A percentile compares a stretch with the other conserved stretches of the same genome.
These are phyloP conservation scores for Napeogenes inachia DNA, from an alignment of 2,888 invertebrate species.

Conservation along the genomic window DNA sequence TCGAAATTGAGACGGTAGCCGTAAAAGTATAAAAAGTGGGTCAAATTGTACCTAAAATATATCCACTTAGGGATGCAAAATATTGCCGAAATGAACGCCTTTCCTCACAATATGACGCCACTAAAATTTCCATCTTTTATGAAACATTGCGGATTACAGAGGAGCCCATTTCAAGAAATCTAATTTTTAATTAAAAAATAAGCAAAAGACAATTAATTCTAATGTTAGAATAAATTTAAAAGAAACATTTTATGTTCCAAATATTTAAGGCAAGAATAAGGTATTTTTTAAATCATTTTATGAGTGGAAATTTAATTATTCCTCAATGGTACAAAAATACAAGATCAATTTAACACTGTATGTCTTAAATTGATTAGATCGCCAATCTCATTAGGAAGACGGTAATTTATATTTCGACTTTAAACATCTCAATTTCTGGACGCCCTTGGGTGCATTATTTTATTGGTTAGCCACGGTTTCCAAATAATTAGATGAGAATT, in stretches of 20 bases:
- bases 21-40: conserved; percentile 39
- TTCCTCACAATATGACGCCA: conserved; percentile 73
- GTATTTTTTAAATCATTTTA: conserved; percentile 60
- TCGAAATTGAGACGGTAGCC: conserved; percentile 26
- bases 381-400: conserved; percentile 21
- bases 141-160: conserved; percentile 70
- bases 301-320: conserved; percentile 59
- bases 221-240: conserved; percentile 38
- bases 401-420: conserved; percentile 45
- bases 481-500: conserved; percentile 70
- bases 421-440: conserved; percentile 58
- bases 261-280: conserved; percentile 70
- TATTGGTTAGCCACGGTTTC: conserved; percentile 65
- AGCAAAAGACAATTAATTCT: conserved; percentile 59
- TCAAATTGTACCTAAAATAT: conserved; percentile 61
- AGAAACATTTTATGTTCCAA: conserved; percentile 62
- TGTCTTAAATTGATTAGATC: conserved; percentile 10
- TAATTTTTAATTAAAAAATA: conserved; percentile 59
- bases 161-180: conserved; percentile 60
- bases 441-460: conserved; percentile 57
- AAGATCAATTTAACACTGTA: conserved; percentile 4
- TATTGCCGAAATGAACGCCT: conserved; percentile 66
- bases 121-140: conserved; percentile 74
- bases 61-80: conserved; percentile 68
- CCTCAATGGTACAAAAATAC: conserved; percentile 20